These are phyloP conservation scores for Orchesella flavescens DNA, from an alignment of 2,888 invertebrate genomes.

Conservation along the genomic window DNA sequence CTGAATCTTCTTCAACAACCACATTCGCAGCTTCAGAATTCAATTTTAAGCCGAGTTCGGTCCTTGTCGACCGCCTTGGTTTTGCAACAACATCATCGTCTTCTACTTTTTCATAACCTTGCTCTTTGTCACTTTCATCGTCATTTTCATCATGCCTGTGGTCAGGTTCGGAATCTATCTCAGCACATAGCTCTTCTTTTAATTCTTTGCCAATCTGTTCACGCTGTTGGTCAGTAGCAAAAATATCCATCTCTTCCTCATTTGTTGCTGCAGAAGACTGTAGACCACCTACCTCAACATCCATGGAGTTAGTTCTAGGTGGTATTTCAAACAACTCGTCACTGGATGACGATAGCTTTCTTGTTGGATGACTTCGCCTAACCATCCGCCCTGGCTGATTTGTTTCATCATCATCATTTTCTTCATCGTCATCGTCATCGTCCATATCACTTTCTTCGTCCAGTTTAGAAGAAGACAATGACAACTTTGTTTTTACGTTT, in stretches of 20 bases:
- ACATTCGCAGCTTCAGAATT: not conserved
- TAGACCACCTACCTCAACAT: not conserved
- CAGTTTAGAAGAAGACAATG: too few species aligned
- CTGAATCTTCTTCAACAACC: conserved; percentile 26
- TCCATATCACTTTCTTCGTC: not conserved
- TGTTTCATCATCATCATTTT: not conserved
- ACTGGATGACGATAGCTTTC: not conserved
- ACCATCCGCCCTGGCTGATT: too few species aligned
- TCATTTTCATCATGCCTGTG: not conserved
- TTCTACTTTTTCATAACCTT: too few species aligned
- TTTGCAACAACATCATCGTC: too few species aligned
- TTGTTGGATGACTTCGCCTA: too few species aligned
- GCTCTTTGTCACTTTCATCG: conserved; percentile 4
- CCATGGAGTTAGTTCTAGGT: not conserved
- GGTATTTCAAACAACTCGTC: not conserved
- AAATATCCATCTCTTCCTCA: too few species aligned
- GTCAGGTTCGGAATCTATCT: not conserved
- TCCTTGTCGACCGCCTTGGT: too few species aligned
- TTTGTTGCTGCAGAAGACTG: too few species aligned
- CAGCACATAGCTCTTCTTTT: not conserved
- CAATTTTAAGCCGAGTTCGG: too few species aligned
- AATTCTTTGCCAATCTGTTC: not conserved
- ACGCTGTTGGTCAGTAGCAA: too few species aligned
- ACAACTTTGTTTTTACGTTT: not conserved
- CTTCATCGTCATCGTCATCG: not conserved